Percentiles rank a stretch among this genome's conserved stretches.
Evolutionary conservation across 2,888 invertebrate genomes (phyloP).

Genomic region (Clivina fossor): DNA sequence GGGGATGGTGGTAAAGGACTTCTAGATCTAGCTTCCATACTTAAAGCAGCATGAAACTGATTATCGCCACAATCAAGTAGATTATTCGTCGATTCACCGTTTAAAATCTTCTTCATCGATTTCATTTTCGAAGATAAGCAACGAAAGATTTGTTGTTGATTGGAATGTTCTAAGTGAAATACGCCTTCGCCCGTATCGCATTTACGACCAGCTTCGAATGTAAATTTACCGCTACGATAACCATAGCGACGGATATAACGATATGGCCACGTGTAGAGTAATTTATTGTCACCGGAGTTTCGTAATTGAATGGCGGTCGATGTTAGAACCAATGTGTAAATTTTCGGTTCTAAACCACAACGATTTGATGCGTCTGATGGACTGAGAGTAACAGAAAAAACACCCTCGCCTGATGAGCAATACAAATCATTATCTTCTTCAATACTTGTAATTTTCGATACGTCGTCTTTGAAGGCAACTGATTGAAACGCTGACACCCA

Average conservation of each 20-base stretch:
- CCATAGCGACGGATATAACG: constrained; percentile 81
- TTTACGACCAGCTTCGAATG: constrained; percentile 85
- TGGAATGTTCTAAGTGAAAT: constrained; percentile 77
- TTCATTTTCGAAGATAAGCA: constrained; percentile 83
- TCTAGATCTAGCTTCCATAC: constrained; percentile 79
- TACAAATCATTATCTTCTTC: constrained; percentile 90
- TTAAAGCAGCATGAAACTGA: constrained; percentile 72
- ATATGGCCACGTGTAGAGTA: constrained; percentile 81
- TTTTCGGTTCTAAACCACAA: constrained; percentile 71
- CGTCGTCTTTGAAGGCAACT: constrained; percentile 75
- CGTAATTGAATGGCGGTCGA: constrained; percentile 74
- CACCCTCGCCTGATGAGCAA: constrained; percentile 80
- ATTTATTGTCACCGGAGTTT: constrained; percentile 64
- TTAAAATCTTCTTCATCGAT: constrained; percentile 80
- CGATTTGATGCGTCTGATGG: constrained; percentile 77
- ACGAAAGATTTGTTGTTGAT: constrained; percentile 79
- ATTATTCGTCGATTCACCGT: constrained; percentile 61
- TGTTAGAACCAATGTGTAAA: constrained; percentile 74
- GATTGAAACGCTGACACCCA: constrained; percentile 81
- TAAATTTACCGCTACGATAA: constrained; percentile 82
- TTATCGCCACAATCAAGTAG: constrained; percentile 71
- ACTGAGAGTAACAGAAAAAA: constrained; percentile 76
- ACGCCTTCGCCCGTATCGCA: constrained; percentile 84
- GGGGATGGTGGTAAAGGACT: constrained; percentile 71
- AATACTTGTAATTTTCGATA: constrained; percentile 59